Evolutionary conservation across 2,797 vertebrate genomes (phyloP), one percentile per base, ranked within the genome.

Genomic region (Periparus ater): DNA sequence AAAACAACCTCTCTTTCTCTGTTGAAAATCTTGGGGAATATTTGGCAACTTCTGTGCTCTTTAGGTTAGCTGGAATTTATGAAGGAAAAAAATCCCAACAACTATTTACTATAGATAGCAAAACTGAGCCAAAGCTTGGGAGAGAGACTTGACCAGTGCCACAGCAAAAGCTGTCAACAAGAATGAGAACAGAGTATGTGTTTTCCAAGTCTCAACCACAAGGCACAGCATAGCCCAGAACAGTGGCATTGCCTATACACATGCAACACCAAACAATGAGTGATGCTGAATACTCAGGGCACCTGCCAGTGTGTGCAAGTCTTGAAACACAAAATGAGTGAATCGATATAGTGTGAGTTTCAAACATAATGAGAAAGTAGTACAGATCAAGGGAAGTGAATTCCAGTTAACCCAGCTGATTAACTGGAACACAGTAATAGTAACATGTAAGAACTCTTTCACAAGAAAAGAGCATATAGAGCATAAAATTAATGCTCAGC

Each of bases 381-480:
- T 50, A 70, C 14, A 12, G 96, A 97, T 97, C 76, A 68, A 97
- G 97, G 96, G 95, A 98, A 98, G 94, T 55, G 88, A 88, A 77
- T 86, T 96, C 93, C 89, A 93, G 45, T 90, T 96, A 97, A 65
- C 93, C 93, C 96, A 97, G 67, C 72, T 73, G 93, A 93, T 94
- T 92, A 88, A 91, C 23, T 47, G 32, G 34, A 90, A 80, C n/a
- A 32, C 30, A 45, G 60, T 94, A 92, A 95, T 85, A 95, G 78
- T 93, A 66, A 94, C 14, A 14, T 30, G 38, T 29, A 25, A 91
- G 71, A 95, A 78, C 63, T 79, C 83, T 93, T 95, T 88, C 36
- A 71, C 83, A 85, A 94, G 93, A 77, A 88, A 95, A 91, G 40
- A 70, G 5, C 40, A 89, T 34, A 71, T 10, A 76, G 42, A 40